phyloP scores from a whole-genome alignment of 30 jellyfish, hydroid and myxozoan genomes.

The Hydractinia echinata region DNA sequence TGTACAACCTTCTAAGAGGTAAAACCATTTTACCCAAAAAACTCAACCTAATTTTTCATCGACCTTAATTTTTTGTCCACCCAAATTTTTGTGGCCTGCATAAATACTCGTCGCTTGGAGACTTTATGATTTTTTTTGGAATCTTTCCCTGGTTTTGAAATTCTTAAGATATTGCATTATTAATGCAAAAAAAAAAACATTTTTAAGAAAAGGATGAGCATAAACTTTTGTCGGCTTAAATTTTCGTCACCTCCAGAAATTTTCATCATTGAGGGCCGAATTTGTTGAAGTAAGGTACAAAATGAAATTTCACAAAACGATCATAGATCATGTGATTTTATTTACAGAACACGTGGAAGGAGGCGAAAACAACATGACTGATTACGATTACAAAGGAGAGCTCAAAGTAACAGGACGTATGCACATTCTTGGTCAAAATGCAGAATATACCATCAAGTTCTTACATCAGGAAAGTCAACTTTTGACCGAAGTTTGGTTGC shows the following conservation, averaged over 20 bases:
- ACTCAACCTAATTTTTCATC: too few relatives aligned
- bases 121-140: too few relatives aligned
- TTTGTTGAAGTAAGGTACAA: neutral
- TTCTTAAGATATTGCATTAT: too few relatives aligned
- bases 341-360: constrained; percentile 6
- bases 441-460: constrained; percentile 30
- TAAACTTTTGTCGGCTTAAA: too few relatives aligned
- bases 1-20: too few relatives aligned
- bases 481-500: constrained; percentile 32
- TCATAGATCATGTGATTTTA: neutral
- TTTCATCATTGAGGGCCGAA: neutral
- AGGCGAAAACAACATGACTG: constrained; percentile 17
- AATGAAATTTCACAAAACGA: neutral
- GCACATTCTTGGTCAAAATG: constrained; percentile 27
- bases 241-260: neutral
- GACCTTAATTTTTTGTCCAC: too few relatives aligned
- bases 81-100: too few relatives aligned
- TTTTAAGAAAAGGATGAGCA: too few relatives aligned
- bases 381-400: constrained; percentile 27
- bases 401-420: constrained; percentile 35
- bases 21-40: too few relatives aligned
- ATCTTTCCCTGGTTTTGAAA: too few relatives aligned
- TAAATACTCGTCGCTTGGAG: too few relatives aligned
- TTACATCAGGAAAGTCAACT: constrained; percentile 25
- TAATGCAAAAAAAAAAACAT: too few relatives aligned